Evolutionary conservation across 2,888 invertebrate genomes (phyloP), one percentile per base, ranked within the genome.

Genomic region (Plagodis pulveraria): DNA sequence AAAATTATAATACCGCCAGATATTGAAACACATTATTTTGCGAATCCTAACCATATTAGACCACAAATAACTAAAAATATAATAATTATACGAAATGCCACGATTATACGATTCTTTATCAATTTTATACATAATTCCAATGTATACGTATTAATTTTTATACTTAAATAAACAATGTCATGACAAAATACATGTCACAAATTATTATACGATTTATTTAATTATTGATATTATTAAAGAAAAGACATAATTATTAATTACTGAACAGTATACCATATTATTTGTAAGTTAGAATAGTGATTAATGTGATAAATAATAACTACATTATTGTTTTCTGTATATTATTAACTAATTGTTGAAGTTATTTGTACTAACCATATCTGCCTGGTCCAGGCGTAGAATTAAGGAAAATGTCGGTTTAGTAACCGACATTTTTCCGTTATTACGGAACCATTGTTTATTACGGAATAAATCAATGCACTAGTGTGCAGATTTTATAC

Each of bases 241-340:
- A 74, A 76, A 77, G 77, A 71, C 76, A 77, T 82, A 50, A 56
- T 58, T 58, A 83, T 77, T 82, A 50, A 56, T 58, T 58, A 83
- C 77, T 75, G 72, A 73, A 67, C 73, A 66, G 88, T 87, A 87
- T 87, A 87, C 87, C 84, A 77, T 66, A 58, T 65, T 65, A 12
- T 67, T 62, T 65, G 52, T 78, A 72, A 74, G 51, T 61, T 69
- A 69, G 65, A 54, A 43, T 71, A 72, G 63, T 55, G 2, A 34
- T 53, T 62, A 60, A 51, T 63, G 54, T 61, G 32, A 60, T 58
- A 45, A 55, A 60, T 60, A 56, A 57, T 67, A 65, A 66, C 64
- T 66, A 56, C 57, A 58, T 48, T 48, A 46, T 41, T 53, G 46
- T 41, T 41, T n/a, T 9, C 0, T 2, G 2, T 41, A 41, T 41